Base-by-base conservation (phyloP, 2,888 invertebrate species). In the Leucania comma region DNA sequence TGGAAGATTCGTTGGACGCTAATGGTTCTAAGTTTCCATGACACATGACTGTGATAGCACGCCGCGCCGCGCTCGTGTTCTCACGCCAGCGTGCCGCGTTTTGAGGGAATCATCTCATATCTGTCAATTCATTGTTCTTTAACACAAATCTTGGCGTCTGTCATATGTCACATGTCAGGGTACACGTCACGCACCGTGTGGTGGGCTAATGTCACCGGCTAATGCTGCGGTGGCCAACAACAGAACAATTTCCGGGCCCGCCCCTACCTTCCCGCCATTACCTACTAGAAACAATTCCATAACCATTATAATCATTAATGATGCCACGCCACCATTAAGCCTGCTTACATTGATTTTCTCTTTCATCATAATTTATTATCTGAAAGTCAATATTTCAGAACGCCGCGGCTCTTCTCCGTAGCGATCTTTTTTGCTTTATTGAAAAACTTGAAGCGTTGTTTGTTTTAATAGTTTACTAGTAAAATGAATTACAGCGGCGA, bases 201-300 rank as follows among this genome's bases (percentile, higher is more conserved):
- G 81, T 75, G 85, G 90, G 90, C 92, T 95, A 95, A 94, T 94
- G 94, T 94, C 92, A 92, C 90, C 91, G 78, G 87, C 92, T 95
- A 95, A 95, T 95, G 95, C 90, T 90, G 85, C 91, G 89, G 89
- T 90, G 90, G 89, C 87, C 92, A 92, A 93, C 92, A 93, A 94
- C 93, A 94, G 92, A 93, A 94, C 94, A 94, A 95, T 95, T 95
- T 95, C 95, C 95, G 94, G 94, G 83, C 90, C 89, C 90, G 90
- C 91, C 94, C 94, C 93, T 89, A 91, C 93, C 93, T 93, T 91
- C 89, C 93, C 90, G 89, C 89, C 90, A 93, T 93, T 93, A 93
- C 90, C 90, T 89, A 90, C 90, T 93, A 92, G 90, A 94, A 94
- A 95, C 93, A 94, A 94, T 93, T 93, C 92, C 88, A 90, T 86